These are phyloP conservation scores for Dipodomys ordii DNA, from an alignment of 2,113 vertebrate species.

Conservation along the genomic window DNA sequence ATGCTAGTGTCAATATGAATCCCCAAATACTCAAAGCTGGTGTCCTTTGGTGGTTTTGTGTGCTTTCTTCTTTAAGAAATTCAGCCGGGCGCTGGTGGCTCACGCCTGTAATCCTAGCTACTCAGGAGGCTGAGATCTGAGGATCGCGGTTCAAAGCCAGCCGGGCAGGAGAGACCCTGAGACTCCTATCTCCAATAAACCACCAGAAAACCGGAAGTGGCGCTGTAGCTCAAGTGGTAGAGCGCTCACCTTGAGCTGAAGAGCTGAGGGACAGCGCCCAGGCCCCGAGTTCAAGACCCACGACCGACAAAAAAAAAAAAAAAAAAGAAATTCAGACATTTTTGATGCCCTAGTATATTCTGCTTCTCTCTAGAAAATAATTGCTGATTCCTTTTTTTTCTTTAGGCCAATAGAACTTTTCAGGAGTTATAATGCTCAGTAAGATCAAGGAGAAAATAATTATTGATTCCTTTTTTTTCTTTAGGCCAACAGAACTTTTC, in stretches of 20 bases:
- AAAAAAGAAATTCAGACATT: conserved; percentile 33
- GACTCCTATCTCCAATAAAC: too few species aligned
- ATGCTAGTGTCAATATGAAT: background rate
- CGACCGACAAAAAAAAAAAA: too few species aligned
- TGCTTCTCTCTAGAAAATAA: conserved; percentile 45
- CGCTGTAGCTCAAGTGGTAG: too few species aligned
- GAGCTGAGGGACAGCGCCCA: too few species aligned
- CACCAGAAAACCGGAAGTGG: too few species aligned
- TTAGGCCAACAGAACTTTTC: conserved; percentile 98
- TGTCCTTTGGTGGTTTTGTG: background rate
- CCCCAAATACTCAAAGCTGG: background rate
- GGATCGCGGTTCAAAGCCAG: too few species aligned
- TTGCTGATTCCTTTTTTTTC: conserved; percentile 37
- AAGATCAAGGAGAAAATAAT: conserved; percentile 92
- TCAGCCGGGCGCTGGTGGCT: too few species aligned
- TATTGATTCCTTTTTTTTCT: background rate
- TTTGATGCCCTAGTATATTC: background rate
- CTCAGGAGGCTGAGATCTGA: too few species aligned
- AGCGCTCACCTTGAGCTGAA: too few species aligned
- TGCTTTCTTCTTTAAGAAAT: conserved; percentile 28
- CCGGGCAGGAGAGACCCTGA: too few species aligned
- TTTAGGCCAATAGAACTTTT: conserved; percentile 97
- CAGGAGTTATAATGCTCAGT: conserved; percentile 97
- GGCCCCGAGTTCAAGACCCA: too few species aligned
- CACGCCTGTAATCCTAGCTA: too few species aligned